Base-by-base conservation (phyloP, 2,888 invertebrate species). In the Temnothorax rugatulus region DNA sequence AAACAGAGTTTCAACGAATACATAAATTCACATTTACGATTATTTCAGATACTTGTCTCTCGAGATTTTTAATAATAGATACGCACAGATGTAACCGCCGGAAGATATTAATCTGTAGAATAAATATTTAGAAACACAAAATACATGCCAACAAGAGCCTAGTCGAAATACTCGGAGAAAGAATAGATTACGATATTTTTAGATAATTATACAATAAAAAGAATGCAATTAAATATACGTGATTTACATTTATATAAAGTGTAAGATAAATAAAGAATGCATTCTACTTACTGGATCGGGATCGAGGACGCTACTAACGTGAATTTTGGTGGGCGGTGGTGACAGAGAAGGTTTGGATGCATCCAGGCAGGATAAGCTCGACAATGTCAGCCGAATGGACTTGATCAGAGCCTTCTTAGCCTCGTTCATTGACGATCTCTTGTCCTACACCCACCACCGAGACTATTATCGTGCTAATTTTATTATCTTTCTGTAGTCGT, bases 291-390 rank as follows among this genome's bases (percentile, higher is more conserved):
- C 89, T 79, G 77, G 50, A n/a, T 90, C 85, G 18, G 91, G 84
- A 79, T 91, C 90, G 73, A 82, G 81, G 59, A 13, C 25, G 69
- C 87, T 87, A 75, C 75, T 84, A 52, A 94, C 87, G 68, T 90
- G 91, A 84, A 94, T 93, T 90, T 91, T 93, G 47, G 91, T 94
- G 9, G 94, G 93, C n/a, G 94, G 92, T 71, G 94, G 93, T 59
- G 94, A 94, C n/a, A 92, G 90, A 61, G 92, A 92, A 59, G 91
- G 90, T 86, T 91, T 93, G 3, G 91, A 92, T 11, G 86, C 83
- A 74, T 93, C 93, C 91, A 94, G 76, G 82, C 94, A 94, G 83
- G 94, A 94, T 47, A 94, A 82, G 54, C 93, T 91, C 64, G 94
- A 94, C 81, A 94, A 82, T 57, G 92, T 93, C 87, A 92, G 86